A percentile compares a stretch with the other conserved stretches of the same genome.
Conservation (phyloP, 2,888 invertebrate species). For the Melanotus villosus region DNA sequence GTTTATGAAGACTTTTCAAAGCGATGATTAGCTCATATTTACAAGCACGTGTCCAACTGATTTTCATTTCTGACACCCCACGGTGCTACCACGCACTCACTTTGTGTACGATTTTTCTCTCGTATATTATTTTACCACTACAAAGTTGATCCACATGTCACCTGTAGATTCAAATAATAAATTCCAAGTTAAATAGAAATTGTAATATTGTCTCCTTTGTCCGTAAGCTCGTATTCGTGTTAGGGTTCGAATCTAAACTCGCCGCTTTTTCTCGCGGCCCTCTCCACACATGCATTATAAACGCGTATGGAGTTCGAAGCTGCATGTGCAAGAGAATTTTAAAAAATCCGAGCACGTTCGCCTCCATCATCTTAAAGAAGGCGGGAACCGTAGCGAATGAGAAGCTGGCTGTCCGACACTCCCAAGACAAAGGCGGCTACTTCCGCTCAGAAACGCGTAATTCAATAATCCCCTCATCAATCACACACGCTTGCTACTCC, state of each 20-base stretch:
- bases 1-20: constrained; percentile 23
- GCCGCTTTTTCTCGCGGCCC: not conserved
- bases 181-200: not conserved
- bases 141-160: constrained; percentile 22
- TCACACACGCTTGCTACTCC: constrained; percentile 52
- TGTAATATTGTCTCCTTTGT: too few relatives aligned
- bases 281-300: not conserved
- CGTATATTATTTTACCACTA: not conserved
- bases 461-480: constrained; percentile 62
- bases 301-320: not conserved
- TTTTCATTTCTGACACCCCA: constrained; percentile 39
- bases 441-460: constrained; percentile 57
- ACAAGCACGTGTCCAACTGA: constrained; percentile 48
- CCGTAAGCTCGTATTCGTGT: too few relatives aligned
- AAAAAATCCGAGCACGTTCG: constrained; percentile 56
- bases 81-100: not conserved
- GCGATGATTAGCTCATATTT: constrained; percentile 13
- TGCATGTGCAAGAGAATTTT: constrained; percentile 36
- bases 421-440: constrained; percentile 60
- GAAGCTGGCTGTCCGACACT: constrained; percentile 57
- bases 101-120: not conserved
- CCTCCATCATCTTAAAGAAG: constrained; percentile 50
- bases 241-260: too few relatives aligned
- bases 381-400: constrained; percentile 54
- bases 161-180: constrained; percentile 41